Evolutionary conservation across 2,797 vertebrate genomes (phyloP), one percentile per base, ranked within the genome.

Genomic region (Sarcoramphus papa): DNA sequence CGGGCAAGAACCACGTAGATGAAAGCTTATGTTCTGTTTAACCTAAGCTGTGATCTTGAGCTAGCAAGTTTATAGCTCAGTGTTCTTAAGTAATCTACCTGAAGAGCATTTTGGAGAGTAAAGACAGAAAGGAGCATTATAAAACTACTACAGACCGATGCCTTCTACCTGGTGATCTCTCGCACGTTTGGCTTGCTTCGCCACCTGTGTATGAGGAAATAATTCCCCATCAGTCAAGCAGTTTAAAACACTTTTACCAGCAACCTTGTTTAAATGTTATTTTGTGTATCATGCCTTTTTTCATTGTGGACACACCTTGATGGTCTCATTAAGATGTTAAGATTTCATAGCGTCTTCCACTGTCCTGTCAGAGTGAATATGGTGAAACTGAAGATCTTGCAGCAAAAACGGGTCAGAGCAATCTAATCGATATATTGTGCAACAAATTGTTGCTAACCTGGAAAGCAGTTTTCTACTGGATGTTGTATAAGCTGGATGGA

Each of bases 381-480:
- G 54, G 70, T 88, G 82, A 88, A 92, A 86, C 62, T 75, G 87
- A 97, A 91, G 91, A 62, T 86, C 45, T 45, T 65, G 65, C 85
- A 90, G 85, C 62, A 64, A 73, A 97, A 97, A 93, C 18, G 35
- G 93, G 81, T 93, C 93, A 91, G 78, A 95, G 86, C 75, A 78
- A 95, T 92, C 82, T 30, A 59, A 72, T 35, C 3, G 6, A 76
- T 87, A 8, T n/a, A 56, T 82, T 95, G 91, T 91, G 81, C 95
- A 93, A 75, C 92, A 92, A 90, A 90, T 78, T 67, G 81, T 85
- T 88, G 91, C 90, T 85, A 53, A 28, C n/a, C 48, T 85, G 92
- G 65, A 90, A 69, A 48, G 64, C 2, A 0, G 11, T 91, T 95
- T 96, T 81, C 87, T 95, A 40, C 70, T 89, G 84, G 70, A 65